Evolutionary conservation across 2,888 invertebrate genomes (phyloP).

Genomic region (Galerucella nymphaeae): DNA sequence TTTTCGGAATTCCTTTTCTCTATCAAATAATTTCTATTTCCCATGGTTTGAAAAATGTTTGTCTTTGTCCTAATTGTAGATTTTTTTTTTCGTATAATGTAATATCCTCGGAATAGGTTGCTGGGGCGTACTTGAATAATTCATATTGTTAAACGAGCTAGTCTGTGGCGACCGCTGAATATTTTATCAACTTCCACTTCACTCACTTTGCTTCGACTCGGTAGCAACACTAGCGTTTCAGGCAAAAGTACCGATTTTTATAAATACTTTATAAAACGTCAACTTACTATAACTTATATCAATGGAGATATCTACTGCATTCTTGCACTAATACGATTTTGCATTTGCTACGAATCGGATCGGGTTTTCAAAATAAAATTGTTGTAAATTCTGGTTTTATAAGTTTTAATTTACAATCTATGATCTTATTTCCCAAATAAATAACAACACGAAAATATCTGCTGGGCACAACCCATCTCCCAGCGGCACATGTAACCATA

Average conservation of each 20-base stretch:
- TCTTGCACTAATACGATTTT: neutral
- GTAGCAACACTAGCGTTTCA: neutral
- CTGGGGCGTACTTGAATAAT: conserved; percentile 37
- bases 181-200: conserved; percentile 35
- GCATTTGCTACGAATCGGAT: too few relatives aligned
- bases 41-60: conserved; percentile 13
- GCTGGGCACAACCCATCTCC: too few relatives aligned
- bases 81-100: conserved; percentile 37
- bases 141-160: conserved; percentile 36
- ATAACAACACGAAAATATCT: too few relatives aligned
- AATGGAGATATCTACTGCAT: conserved; percentile 7
- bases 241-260: conserved; percentile 13
- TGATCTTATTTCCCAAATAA: too few relatives aligned
- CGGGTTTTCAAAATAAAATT: too few relatives aligned
- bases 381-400: too few relatives aligned
- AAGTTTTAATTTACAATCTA: too few relatives aligned
- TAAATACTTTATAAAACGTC: conserved; percentile 14
- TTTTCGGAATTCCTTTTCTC: conserved; percentile 4
- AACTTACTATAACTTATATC: neutral
- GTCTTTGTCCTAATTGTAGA: conserved; percentile 1
- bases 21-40: conserved; percentile 5
- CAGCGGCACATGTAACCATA: too few relatives aligned
- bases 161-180: conserved; percentile 33
- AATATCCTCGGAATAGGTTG: conserved; percentile 37
- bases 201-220: neutral